Base-by-base conservation (phyloP, 2,113 vertebrate species). In the Ctenomys sociabilis region DNA sequence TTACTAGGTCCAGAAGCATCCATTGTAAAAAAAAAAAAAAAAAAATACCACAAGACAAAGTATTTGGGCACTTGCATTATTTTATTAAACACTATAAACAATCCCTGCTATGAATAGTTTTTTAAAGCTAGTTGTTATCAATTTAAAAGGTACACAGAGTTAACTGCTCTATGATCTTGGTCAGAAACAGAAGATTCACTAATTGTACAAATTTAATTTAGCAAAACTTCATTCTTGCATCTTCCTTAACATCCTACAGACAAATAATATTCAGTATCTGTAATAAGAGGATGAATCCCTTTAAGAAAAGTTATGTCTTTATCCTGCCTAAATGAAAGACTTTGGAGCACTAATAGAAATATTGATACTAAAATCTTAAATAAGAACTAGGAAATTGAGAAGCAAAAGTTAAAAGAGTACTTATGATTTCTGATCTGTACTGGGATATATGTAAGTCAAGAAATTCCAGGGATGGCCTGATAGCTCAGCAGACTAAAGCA, bases 31-130 rank as follows among this genome's bases (percentile, higher is more conserved):
- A n/a, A n/a, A n/a, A n/a, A n/a, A n/a, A n/a, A n/a, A n/a, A n/a
- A n/a, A n/a, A 89, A 61, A 97, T 66, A 37, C 8, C 77, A 32
- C 57, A 95, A 85, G 63, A 35, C 72, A 91, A 96, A 61, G 16
- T 37, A 37, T 49, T 17, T 57, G n/a, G 28, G 32, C 57, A 85
- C 26, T 73, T 91, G 7, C 19, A 93, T 68, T 84, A 63, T 85
- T 87, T 95, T 75, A 84, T 81, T 21, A 75, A 94, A 49, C 26
- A 85, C 64, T 85, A n/a, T 5, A 92, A 96, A 96, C 19, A 90
- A 83, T 9, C 28, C 17, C 43, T 73, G 54, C 28, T 91, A 80
- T 93, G 78, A 86, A 75, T 61, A 90, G 49, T 57, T 70, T 92
- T 81, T 78, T 26, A 77, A 86, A 85, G 88, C 5, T 49, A 95